These are phyloP conservation scores for Brienomyrus brachyistius DNA, from an alignment of 2,113 vertebrate species.

Conservation along the genomic window DNA sequence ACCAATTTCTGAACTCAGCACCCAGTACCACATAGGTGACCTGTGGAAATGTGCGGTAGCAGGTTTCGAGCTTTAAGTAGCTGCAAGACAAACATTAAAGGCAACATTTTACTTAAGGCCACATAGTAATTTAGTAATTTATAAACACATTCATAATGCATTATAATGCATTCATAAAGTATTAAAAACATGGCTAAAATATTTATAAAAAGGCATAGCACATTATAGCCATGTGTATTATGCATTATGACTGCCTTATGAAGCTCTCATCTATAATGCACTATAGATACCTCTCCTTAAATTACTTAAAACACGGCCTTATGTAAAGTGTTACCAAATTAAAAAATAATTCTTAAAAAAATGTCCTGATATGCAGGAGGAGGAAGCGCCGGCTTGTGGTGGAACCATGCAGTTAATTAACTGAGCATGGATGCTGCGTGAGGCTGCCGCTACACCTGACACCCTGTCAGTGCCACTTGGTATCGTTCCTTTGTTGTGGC, in stretches of 20 bases:
- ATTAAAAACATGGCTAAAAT: no score
- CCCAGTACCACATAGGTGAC: not conserved
- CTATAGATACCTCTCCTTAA: no score
- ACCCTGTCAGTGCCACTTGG: constrained; percentile 23
- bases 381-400: not conserved
- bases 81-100: not conserved
- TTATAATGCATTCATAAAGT: no score
- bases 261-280: no score
- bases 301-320: no score
- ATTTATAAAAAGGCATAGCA: no score
- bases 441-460: constrained; percentile 10
- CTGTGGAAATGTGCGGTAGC: not conserved
- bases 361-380: not conserved
- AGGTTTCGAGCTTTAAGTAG: not conserved
- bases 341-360: not conserved
- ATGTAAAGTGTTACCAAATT: no score
- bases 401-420: not conserved
- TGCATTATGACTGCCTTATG: no score
- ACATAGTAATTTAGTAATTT: no score
- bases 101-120: no score
- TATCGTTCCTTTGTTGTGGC: constrained; percentile 36
- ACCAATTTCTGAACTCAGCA: not conserved
- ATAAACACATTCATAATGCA: no score
- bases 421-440: not conserved
- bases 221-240: no score